Evolutionary conservation across 1,140 invertebrate species (phyloP).

Genomic region (Pseudomyrmex sp.): DNA sequence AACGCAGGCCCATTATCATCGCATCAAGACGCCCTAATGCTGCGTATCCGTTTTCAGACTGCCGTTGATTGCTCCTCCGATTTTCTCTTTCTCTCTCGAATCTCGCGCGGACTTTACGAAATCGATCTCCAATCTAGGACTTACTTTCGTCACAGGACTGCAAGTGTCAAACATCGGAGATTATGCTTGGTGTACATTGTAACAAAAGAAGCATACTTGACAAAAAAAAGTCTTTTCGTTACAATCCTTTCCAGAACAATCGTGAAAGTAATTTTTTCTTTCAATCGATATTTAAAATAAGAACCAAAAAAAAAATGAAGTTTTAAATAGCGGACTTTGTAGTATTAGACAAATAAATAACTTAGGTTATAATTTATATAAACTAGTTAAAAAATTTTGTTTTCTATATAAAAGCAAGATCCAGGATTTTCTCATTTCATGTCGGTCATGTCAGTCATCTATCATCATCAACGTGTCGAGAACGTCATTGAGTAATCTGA

Average conservation of each 20-base stretch:
- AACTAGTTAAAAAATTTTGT: background rate
- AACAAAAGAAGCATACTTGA: conserved; percentile 1
- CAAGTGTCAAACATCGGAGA: conserved; percentile 32
- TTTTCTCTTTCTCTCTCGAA: conserved; percentile 55
- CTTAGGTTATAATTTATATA: background rate
- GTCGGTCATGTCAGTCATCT: background rate
- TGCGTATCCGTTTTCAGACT: conserved; percentile 75
- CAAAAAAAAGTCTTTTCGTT: background rate
- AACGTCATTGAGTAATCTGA: background rate
- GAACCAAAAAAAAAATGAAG: background rate
- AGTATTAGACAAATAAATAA: background rate
- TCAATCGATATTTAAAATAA: background rate
- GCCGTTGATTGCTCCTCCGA: conserved; percentile 44
- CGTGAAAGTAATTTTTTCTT: background rate
- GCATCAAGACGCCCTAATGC: conserved; percentile 80
- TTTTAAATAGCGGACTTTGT: background rate
- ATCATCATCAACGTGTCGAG: conserved; percentile 12
- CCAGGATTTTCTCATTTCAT: conserved; percentile 43
- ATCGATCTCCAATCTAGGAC: conserved; percentile 39
- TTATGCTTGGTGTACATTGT: conserved; percentile 4
- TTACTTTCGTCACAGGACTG: conserved; percentile 37
- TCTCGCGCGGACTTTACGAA: conserved; percentile 44
- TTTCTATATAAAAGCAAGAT: background rate
- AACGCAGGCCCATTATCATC: conserved; percentile 78
- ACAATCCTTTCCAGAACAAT: conserved; percentile 3